Base-by-base conservation (phyloP, 1,140 invertebrate species). In the Idris sp. region DNA sequence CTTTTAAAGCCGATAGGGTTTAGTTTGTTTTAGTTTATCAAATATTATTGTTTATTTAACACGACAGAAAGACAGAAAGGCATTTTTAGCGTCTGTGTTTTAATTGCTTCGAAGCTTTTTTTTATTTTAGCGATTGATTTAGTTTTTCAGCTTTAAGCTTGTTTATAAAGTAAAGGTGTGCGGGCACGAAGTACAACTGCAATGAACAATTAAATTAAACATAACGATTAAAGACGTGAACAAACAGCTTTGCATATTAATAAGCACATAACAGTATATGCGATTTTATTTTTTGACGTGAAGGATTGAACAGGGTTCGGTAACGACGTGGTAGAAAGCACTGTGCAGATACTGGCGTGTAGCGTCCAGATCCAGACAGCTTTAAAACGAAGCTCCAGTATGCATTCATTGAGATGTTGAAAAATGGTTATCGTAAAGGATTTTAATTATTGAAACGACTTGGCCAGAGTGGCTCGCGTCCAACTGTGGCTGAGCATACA, bases 291-390 rank as follows among this genome's bases (percentile, higher is more conserved):
- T n/a, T n/a, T 40, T 41, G 31, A 62, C 74, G 62, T 69, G 74
- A 77, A 77, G 74, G 74, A 73, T 77, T 77, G 64, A 77, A 77
- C 74, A 77, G 74, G 64, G 74, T 77, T 77, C 74, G 74, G 74
- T 73, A 64, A 77, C 74, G 74, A 77, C 68, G 74, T 77, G 74
- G 74, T 77, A 77, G 74, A 77, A 77, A 77, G 74, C 74, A 77
- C 74, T 77, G 64, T 73, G 74, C 74, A 76, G 74, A 68, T 77
- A 61, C 69, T 73, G 74, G 74, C 74, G 74, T 77, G 68, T 77
- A 77, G 59, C 74, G 74, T 77, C 74, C 74, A 73, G 74, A 77
- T 77, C 74, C 74, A 77, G 74, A 77, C 74, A 77, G 74, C 74
- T 77, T 77, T 59, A 53, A 35, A 77, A 77, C 74, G 74, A 68